Evolutionary conservation across 2,113 vertebrate genomes (phyloP).

Genomic region (Pluvianellus socialis): DNA sequence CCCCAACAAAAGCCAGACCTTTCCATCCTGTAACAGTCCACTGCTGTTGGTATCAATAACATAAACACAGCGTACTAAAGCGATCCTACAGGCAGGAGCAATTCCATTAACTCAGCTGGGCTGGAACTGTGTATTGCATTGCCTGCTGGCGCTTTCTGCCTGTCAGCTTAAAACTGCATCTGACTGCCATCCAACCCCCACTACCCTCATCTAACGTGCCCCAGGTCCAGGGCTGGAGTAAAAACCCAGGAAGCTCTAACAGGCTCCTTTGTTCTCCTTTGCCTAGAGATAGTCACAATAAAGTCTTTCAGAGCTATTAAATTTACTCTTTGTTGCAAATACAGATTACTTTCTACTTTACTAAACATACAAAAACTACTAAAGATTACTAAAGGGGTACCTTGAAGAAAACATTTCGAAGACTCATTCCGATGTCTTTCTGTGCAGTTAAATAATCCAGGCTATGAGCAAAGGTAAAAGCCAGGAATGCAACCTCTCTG

Average conservation of each 20-base stretch:
- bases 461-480: neutral
- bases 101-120: neutral
- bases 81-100: neutral
- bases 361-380: neutral
- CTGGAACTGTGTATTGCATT: neutral
- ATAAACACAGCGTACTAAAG: neutral
- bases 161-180: neutral
- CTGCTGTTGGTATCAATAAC: neutral
- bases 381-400: neutral
- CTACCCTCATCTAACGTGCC: neutral
- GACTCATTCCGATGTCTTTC: neutral
- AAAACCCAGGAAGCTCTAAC: neutral
- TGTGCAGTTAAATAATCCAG: neutral
- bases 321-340: neutral
- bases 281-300: neutral
- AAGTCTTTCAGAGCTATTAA: neutral
- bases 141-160: neutral
- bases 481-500: neutral
- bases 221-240: neutral
- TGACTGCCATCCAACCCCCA: neutral
- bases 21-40: neutral
- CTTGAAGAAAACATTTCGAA: neutral
- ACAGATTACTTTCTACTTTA: neutral
- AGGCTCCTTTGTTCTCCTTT: neutral
- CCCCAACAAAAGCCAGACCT: slow-evolving; percentile 34